Conservation (phyloP, 2,888 invertebrate species). For the Hedychridium roseum region DNA sequence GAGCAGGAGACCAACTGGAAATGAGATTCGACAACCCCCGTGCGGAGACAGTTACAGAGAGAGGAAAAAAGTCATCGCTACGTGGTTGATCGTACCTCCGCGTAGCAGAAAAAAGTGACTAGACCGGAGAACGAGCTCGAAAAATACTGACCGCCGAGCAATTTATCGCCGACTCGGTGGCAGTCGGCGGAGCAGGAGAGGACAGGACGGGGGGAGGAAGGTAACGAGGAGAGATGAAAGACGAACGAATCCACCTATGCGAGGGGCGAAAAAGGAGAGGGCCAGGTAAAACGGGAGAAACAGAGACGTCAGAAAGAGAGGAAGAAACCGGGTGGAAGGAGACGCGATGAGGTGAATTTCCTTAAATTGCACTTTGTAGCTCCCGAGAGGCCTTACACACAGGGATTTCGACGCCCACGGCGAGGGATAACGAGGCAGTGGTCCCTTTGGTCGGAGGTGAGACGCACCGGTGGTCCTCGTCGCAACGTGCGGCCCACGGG, state of each 20-base stretch:
- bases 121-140: no score
- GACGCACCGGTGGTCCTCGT: constrained; percentile 46
- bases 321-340: neutral
- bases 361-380: constrained; percentile 53
- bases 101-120: no score
- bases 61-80: no score
- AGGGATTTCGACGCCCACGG: constrained; percentile 51
- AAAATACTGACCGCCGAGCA: no score
- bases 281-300: constrained; percentile 27
- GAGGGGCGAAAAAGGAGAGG: constrained; percentile 20
- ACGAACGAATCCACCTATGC: no score
- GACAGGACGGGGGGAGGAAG: constrained; percentile 12
- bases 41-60: no score
- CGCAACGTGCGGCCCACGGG: constrained; percentile 37
- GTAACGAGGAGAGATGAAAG: constrained; percentile 27
- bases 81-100: no score
- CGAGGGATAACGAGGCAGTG: constrained; percentile 52
- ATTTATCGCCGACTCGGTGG: no score
- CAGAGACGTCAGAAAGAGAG: constrained; percentile 1
- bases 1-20: no score
- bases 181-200: no score
- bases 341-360: constrained; percentile 37
- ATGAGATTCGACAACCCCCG: no score
- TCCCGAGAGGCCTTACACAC: constrained; percentile 47
- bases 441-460: constrained; percentile 35